A percentile compares a stretch with the other conserved stretches of the same genome.
Conservation (phyloP, 1,140 invertebrate genomes). For the Ericerus pela region DNA sequence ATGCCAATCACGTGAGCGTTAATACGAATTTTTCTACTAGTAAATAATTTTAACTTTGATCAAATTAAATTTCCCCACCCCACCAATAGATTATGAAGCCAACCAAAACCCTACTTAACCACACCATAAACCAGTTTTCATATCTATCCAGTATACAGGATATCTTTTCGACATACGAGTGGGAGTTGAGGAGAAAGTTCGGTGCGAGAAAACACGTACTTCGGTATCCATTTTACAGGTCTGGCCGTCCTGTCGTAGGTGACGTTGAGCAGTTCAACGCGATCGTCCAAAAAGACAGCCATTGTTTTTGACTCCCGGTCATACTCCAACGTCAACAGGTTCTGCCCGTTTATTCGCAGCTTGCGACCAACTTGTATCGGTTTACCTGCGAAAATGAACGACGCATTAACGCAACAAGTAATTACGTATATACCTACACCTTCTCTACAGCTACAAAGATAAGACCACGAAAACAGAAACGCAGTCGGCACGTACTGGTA, state of each 20-base stretch:
- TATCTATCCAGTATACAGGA: too few relatives aligned
- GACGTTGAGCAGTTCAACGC: conserved; percentile 74
- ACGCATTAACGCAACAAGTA: neutral
- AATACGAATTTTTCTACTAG: too few relatives aligned
- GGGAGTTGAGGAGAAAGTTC: too few relatives aligned
- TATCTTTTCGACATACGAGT: too few relatives aligned
- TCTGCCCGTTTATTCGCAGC: conserved; percentile 76
- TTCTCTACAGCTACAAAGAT: neutral
- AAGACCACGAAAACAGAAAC: conserved; percentile 7
- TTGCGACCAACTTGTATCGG: conserved; percentile 66
- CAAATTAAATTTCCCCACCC: too few relatives aligned
- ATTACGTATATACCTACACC: neutral
- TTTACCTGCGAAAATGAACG: conserved; percentile 34
- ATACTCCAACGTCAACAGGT: conserved; percentile 80
- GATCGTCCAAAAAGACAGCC: conserved; percentile 75
- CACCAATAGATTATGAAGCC: too few relatives aligned
- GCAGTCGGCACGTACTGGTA: conserved; percentile 13
- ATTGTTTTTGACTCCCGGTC: conserved; percentile 78
- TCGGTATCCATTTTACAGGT: conserved; percentile 75
- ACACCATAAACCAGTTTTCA: too few relatives aligned
- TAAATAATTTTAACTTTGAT: too few relatives aligned
- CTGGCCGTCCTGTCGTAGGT: conserved; percentile 82
- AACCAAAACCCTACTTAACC: too few relatives aligned
- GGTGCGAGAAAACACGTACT: too few relatives aligned
- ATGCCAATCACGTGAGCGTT: too few relatives aligned